A percentile compares a stretch with the other conserved stretches of the same genome.
phyloP scores from a whole-genome alignment of 1,140 invertebrate species.

The Homalodisca vitripennis region DNA sequence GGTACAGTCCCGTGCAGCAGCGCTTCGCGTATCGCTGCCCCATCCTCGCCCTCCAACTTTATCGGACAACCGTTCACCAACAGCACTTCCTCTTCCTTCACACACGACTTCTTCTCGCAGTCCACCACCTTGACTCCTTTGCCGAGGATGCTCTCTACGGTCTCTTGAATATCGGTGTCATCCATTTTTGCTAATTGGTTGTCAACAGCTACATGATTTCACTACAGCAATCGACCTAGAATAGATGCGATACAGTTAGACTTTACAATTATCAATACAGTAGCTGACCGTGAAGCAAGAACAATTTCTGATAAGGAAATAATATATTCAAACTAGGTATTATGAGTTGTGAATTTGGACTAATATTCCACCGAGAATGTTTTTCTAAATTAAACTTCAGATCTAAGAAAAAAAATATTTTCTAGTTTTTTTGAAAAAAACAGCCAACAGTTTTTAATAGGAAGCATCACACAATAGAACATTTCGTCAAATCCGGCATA shows the following conservation, averaged over 20 bases:
- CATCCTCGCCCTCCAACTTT: conserved; percentile 66
- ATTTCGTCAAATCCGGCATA: no score
- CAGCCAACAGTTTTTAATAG: no score
- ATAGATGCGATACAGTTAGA: background rate
- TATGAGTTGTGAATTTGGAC: no score
- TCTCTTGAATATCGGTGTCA: conserved; percentile 72
- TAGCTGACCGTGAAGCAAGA: background rate
- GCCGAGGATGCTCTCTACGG: conserved; percentile 73
- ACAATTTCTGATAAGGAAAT: no score
- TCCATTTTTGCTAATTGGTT: conserved; percentile 54
- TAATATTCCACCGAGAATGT: no score
- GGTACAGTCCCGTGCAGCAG: conserved; percentile 69
- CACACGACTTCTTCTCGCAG: conserved; percentile 70
- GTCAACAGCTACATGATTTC: conserved; percentile 17
- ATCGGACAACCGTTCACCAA: conserved; percentile 73
- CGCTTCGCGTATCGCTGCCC: conserved; percentile 66
- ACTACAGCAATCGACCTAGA: background rate
- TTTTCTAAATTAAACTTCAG: no score
- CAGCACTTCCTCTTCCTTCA: conserved; percentile 71
- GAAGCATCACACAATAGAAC: no score
- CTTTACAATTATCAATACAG: background rate
- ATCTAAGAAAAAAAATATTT: no score
- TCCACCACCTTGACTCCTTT: conserved; percentile 72
- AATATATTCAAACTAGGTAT: no score
- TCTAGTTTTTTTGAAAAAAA: no score